Base-by-base conservation (phyloP, 2,888 invertebrate species). In the Gasteruption jaculator region DNA sequence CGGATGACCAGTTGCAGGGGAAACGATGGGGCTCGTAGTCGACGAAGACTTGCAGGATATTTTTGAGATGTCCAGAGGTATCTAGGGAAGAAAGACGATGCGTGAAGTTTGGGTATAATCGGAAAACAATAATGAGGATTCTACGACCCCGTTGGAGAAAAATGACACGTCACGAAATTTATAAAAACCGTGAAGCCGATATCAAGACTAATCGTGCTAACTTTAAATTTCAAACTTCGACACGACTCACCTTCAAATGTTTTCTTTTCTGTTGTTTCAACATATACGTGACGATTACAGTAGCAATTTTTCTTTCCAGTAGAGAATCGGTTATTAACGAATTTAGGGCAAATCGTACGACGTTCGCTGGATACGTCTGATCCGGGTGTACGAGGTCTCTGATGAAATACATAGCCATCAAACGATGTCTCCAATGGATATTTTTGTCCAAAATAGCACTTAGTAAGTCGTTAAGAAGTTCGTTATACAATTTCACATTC, bases 341-440 rank as follows among this genome's bases (percentile, higher is more conserved):
- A 22, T 79, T 73, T 0, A 84, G 71, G 53, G 85, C 80, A 40
- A 83, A 77, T 18, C 76, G 74, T 2, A 88, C 82, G 0, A 82
- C 79, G 7, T 74, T 67, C 0, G 79, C 66, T 1, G 85, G 80
- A 65, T 83, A 83, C 4, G 73, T 70, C 1, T 82, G 76, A 63
- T 88, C 85, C 1, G 82, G 76, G 46, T 91, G 83, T 1, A 87
- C 79, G 42, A 91, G 74, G 57, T 81, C 76, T 2, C 79, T 77
- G 6, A 92, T 71, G 72, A 91, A 80, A 48, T 80, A 79, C 65
- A 89, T 78, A 0, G 84, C 84, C 67, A 91, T 78, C 50, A 83
- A 78, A 36, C 84, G 77, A 49, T 89, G 87, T 33, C 90, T 80
- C 93, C 93, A 92, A 63, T 87, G 88, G 65, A 77, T 63, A 60